Conservation (phyloP, 2,888 invertebrate species). For the Timandra comae region DNA sequence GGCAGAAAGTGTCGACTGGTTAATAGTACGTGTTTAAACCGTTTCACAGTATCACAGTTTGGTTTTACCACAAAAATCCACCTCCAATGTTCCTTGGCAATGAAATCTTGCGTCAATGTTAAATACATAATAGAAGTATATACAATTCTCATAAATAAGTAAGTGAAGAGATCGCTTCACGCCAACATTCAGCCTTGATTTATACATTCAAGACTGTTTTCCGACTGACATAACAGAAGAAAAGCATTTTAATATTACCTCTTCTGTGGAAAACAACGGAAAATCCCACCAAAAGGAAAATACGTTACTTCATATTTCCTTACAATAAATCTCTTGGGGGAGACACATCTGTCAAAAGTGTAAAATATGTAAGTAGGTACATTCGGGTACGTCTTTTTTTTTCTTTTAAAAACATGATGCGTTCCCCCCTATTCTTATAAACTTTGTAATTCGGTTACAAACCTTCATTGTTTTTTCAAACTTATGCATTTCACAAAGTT, state of each 20-base stretch:
- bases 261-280: constrained; percentile 48
- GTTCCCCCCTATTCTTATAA: constrained; percentile 14
- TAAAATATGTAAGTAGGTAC: constrained; percentile 56
- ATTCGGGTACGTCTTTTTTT: constrained; percentile 47
- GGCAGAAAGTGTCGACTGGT: too few relatives aligned
- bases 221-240: constrained; percentile 41
- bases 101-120: too few relatives aligned
- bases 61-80: too few relatives aligned
- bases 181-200: constrained; percentile 40
- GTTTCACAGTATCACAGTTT: too few relatives aligned
- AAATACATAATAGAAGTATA: too few relatives aligned
- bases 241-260: constrained; percentile 54
- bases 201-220: constrained; percentile 43
- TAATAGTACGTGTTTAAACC: too few relatives aligned
- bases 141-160: background rate
- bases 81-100: too few relatives aligned
- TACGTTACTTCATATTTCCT: constrained; percentile 62
- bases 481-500: constrained; percentile 16
- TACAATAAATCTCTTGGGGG: constrained; percentile 63
- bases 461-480: constrained; percentile 21
- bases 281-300: constrained; percentile 45
- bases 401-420: constrained; percentile 11
- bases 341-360: constrained; percentile 72
- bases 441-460: constrained; percentile 22
- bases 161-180: constrained; percentile 23